Evolutionary conservation across 1,140 invertebrate genomes (phyloP), one percentile per base, ranked within the genome.

Genomic region (Gonatopus flavifemur): DNA sequence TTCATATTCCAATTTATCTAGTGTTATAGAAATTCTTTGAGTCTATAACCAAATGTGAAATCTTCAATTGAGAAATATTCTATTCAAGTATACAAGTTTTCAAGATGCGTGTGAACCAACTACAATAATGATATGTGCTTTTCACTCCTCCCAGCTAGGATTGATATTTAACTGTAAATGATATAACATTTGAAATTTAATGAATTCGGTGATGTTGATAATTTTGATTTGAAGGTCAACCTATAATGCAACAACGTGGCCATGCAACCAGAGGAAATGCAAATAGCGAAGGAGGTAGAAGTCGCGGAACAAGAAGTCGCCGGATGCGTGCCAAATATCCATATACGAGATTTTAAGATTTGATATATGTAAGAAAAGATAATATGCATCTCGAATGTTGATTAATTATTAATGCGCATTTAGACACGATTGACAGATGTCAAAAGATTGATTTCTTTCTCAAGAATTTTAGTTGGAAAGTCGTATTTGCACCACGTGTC

Each of bases 271-370:
- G 64, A 30, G 66, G 69, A 36, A 42, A 48, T 7, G 4, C 55
- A 3, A 58, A 39, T 12, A 62, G 22, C 41, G 70, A 70, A 47
- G 59, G 54, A 7, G 55, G 54, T 43, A 48, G 70, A 54, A 65
- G 63, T 5, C 57, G 70, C 46, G 62, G 64, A 16, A 41, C 64
- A 1, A 59, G 69, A 38, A 61, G 67, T 3, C 58, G 67, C 13
- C 39, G 67, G 57, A 60, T 67, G 54, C 62, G 70, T 12, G 39
- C 57, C 3, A 63, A 63, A 49, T 67, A 54, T 52, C 49, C 56
- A 21, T 68, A 61, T 20, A 25, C 44, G 22, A 55, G 61, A 31
- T 63, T 49, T 6, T 46, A 48, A 12, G 43, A 20, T 41, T 28
- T 41, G 19, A 10, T 36, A 18, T 36, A 36, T 36, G n/a, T n/a